A percentile compares a stretch with the other conserved stretches of the same genome.
phyloP scores from a whole-genome alignment of 1,140 invertebrate species.

The Philaenus spumarius region DNA sequence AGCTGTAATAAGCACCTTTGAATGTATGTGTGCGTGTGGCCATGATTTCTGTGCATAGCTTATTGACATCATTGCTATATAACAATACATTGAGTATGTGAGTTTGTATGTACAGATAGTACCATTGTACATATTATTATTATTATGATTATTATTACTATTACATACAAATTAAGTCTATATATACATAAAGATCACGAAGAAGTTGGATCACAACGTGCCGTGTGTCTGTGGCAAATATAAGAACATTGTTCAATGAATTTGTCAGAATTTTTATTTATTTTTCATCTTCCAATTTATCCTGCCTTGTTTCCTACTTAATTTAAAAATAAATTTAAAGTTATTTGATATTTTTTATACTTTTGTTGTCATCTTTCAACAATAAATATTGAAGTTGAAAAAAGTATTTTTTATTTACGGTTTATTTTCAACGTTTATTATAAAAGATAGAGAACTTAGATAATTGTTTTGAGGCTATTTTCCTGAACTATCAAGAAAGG shows the following conservation, averaged over 20 bases:
- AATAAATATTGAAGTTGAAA: too few relatives aligned
- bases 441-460: too few relatives aligned
- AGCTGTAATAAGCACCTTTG: not conserved
- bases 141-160: conserved; percentile 15
- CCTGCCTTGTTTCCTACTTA: too few relatives aligned
- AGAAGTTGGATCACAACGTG: not conserved
- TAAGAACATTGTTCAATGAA: conserved; percentile 17
- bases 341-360: too few relatives aligned
- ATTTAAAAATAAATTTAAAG: too few relatives aligned
- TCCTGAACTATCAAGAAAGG: too few relatives aligned
- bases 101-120: conserved; percentile 16
- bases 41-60: conserved; percentile 4
- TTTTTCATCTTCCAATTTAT: too few relatives aligned
- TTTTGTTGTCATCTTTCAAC: too few relatives aligned
- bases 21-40: conserved; percentile 8
- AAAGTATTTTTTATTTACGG: too few relatives aligned
- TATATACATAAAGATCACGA: conserved; percentile 13
- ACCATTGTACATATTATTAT: conserved; percentile 17
- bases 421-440: too few relatives aligned
- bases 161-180: conserved; percentile 18
- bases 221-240: conserved; percentile 17
- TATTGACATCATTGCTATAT: conserved; percentile 8
- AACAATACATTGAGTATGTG: conserved; percentile 13
- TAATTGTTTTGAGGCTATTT: too few relatives aligned
- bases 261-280: too few relatives aligned